Base-by-base conservation (phyloP, 2,888 invertebrate genomes). In the Ellobium chinense region DNA sequence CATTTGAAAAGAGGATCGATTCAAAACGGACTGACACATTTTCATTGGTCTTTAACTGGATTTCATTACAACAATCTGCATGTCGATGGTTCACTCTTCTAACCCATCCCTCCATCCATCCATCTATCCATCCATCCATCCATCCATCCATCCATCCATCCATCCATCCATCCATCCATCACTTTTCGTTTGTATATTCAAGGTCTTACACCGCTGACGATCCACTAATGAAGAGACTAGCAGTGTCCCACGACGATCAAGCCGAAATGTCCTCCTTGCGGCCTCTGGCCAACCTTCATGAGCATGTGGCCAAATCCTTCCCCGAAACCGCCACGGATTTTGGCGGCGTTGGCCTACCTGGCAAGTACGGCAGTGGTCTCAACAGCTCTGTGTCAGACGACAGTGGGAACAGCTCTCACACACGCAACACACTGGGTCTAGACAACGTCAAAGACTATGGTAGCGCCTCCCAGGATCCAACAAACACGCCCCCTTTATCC, bases 281-380 rank as follows among this genome's bases (percentile, higher is more conserved):
- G n/a, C 78, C 78, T 29, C 72, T 78, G 9, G 72, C 72, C 65
- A 78, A 78, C 29, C 78, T 78, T n/a, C 78, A 78, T 36, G 72
- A 78, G 21, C 78, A 78, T 24, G 65, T 78, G 34, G 54, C 65
- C 54, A 78, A 72, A 70, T 72, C 72, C 24, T 78, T 78, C 34
- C 72, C 78, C 18, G 72, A 78, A 46, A 4, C 54, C 12, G 29
- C 63, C 3, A 46, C 65, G 12, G 78, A 78, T 29, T 78, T 72
- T 31, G 72, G 72, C 0, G 70, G 62, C 18, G 21, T 78, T 4
- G 56, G 54, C 27, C 65, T 65, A 1, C 0, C 58, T 14, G 29
- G 58, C 24, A 78, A 78, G 60, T 78, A 78, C 62, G 66, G 66
- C 1, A 24, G 21, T 14, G 31, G 70, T 27, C 21, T 2, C 27